Conservation (phyloP, 2,113 vertebrate species). For the Glaucomys volans region DNA sequence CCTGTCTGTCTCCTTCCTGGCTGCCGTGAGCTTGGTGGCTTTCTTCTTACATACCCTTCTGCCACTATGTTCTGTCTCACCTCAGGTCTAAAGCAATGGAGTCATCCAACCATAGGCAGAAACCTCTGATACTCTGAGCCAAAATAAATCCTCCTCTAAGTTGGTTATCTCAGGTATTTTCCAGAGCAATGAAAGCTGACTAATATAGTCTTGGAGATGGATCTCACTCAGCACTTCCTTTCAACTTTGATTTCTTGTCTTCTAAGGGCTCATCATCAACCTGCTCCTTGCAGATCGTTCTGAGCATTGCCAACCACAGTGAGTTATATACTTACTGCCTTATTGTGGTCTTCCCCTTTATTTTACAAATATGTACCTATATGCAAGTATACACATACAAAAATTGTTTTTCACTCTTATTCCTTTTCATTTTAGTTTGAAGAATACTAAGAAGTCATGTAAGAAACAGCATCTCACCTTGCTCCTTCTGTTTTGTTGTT, state of each 20-base stretch:
- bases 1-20: neutral
- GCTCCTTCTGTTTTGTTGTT: neutral
- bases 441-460: neutral
- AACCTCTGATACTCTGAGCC: neutral
- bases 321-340: neutral
- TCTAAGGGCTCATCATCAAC: neutral
- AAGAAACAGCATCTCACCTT: neutral
- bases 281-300: neutral
- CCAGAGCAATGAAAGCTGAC: neutral
- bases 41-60: neutral
- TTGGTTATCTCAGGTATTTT: neutral
- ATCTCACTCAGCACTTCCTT: neutral
- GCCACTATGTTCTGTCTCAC: neutral
- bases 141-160: neutral
- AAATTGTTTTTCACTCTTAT: neutral
- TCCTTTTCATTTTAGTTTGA: neutral
- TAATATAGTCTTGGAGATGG: neutral
- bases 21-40: neutral
- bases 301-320: neutral
- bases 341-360: neutral
- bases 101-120: no score
- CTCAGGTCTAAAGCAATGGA: neutral
- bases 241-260: neutral
- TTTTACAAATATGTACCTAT: neutral
- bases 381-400: neutral